Evolutionary conservation across 2,797 vertebrate species (phyloP), one percentile per base, ranked within the genome.

Genomic region (Sebastes flavidus): DNA sequence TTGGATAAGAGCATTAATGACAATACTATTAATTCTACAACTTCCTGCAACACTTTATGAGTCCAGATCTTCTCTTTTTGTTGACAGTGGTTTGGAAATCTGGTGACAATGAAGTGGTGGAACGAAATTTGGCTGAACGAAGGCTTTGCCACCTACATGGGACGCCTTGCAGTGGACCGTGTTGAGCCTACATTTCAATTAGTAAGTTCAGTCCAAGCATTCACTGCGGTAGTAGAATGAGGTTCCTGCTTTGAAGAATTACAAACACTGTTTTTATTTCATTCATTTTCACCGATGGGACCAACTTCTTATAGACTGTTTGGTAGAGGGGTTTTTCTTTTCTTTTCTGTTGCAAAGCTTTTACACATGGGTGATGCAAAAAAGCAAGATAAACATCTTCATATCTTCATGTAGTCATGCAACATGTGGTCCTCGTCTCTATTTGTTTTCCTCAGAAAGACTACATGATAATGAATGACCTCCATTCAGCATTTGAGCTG

Each of bases 91-190:
- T 96, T 96, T 90, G 96, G 96, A 68, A 96, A 96, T 88, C 87
- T 96, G 77, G 96, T 97, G 80, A 96, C 96, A 0, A 96, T 96
- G 94, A 91, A 89, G 32, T 97, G 96, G 96, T 97, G 96, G 96
- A 96, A 95, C 52, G 89, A 96, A 2, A 0, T 95, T 14, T 97
- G 96, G 96, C 90, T 97, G 65, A 97, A 95, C 1, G 95, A 96
- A 68, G 96, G 96, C 38, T 94, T 97, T 54, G 92, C 96, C 42
- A 92, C 80, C 12, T 97, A 95, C 81, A 67, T 94, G 46, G 78
- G 94, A 3, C 82, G 87, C 69, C 2, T 79, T 2, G 95, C 90
- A 2, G 71, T 95, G 63, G 82, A 94, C 22, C 0, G 74, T 0
- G 68, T 83, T 3, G 89, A 94, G 52, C 90, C 91, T 0, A 4